Percentiles rank a stretch among this genome's conserved stretches.
Conservation (phyloP, 2,113 vertebrate genomes). For the Aegotheles bennettii region DNA sequence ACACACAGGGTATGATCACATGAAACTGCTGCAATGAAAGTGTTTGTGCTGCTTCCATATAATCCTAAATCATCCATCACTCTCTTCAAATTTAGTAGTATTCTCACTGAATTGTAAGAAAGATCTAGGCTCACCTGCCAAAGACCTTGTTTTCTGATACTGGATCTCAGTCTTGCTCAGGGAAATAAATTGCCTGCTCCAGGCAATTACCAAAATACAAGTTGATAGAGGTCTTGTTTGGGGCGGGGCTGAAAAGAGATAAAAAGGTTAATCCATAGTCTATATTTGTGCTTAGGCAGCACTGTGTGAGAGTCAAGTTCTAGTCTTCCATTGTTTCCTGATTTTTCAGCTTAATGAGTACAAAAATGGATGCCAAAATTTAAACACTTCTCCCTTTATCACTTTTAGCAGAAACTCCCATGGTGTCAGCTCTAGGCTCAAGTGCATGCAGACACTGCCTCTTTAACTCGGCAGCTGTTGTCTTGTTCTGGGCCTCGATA, state of each 20-base stretch:
- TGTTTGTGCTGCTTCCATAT: not conserved
- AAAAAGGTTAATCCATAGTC: not conserved
- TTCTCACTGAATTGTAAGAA: not conserved
- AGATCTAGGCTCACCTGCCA: not conserved
- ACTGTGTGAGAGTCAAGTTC: not conserved
- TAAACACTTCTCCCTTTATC: not conserved
- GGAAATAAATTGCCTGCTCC: not conserved
- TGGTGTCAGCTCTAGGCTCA: not conserved
- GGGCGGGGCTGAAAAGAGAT: not conserved
- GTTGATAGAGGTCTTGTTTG: not conserved
- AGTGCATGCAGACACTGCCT: fast-evolving
- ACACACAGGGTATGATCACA: not conserved
- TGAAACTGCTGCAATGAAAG: not conserved
- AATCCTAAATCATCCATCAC: not conserved
- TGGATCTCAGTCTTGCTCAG: not conserved
- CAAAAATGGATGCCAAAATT: not conserved
- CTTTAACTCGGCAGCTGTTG: not conserved
- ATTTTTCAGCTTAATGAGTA: not conserved
- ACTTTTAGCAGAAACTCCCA: not conserved
- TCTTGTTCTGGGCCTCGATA: not conserved
- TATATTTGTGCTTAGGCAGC: not conserved
- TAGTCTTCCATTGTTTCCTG: not conserved
- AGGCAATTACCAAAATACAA: not conserved
- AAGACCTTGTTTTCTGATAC: not conserved
- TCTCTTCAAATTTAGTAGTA: not conserved